phyloP scores from a whole-genome alignment of 64 coral and sea anemone species.

The Dendronephthya gigantea region DNA sequence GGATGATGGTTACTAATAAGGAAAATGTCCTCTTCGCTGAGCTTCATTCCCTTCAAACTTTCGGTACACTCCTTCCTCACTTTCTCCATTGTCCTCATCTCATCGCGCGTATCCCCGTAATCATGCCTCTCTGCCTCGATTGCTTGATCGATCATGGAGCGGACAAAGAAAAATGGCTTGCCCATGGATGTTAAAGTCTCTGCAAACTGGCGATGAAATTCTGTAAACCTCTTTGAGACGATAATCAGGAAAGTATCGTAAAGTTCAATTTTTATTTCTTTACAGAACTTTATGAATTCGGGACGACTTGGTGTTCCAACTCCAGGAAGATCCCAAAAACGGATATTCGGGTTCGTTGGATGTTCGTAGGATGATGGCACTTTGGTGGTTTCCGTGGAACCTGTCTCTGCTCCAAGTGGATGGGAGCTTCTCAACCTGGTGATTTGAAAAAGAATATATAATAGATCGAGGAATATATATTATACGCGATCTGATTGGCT shows the following conservation, averaged over 20 bases:
- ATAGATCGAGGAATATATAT: too few relatives aligned
- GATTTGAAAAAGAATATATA: too few relatives aligned
- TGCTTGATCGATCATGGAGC: neutral
- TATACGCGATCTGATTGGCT: too few relatives aligned
- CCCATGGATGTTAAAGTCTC: neutral
- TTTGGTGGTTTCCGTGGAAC: neutral
- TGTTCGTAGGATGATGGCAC: neutral
- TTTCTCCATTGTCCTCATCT: neutral
- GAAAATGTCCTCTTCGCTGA: neutral
- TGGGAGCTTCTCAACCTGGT: neutral
- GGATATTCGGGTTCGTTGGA: neutral
- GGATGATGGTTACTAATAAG: neutral
- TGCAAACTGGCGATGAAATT: neutral
- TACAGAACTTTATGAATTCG: neutral
- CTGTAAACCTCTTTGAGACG: neutral
- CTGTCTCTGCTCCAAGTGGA: neutral
- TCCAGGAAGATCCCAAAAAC: neutral
- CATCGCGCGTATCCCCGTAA: neutral
- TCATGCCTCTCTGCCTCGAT: neutral
- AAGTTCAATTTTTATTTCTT: neutral
- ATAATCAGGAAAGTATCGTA: neutral
- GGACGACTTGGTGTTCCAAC: neutral
- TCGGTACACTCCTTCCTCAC: neutral
- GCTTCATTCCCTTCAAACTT: neutral
- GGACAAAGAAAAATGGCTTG: neutral